Evolutionary conservation across 2,113 vertebrate genomes (phyloP), one percentile per base, ranked within the genome.

Genomic region (Pseudorectes ferrugineus): DNA sequence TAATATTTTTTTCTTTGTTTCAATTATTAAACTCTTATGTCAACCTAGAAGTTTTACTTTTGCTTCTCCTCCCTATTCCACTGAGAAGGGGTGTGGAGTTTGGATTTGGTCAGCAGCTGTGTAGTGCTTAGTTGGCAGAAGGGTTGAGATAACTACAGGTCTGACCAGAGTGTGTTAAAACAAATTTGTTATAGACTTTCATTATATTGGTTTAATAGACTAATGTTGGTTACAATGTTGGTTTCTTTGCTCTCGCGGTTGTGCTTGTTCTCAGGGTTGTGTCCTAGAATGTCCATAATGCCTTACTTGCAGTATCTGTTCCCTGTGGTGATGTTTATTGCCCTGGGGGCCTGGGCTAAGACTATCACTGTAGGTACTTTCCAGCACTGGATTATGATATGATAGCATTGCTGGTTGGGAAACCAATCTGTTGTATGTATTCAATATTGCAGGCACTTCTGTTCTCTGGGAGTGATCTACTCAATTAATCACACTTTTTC

Each of bases 281-380:
- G n/a, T 54, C 35, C n/a, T 62, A n/a, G 24, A 71, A 11, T 2
- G 46, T 9, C 13, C 0, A 0, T 29, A 54, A 40, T 54, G 4
- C 46, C 19, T 24, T 52, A 45, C 18, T 42, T 59, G 46, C 54
- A 29, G 22, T 19, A 13, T n/a, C 14, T 45, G n/a, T 38, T 38
- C 28, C 10, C 14, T 61, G 10, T 52, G 38, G 26, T 62, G 57
- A 14, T 52, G 36, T 22, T 58, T 51, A 45, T 43, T 68, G 45
- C 18, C 26, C 52, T 45, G 38, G 19, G 33, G 38, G 26, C 45
- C 22, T 59, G 45, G 18, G 22, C 28, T 86, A 45, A 38, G 38
- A 16, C 23, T 38, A 15, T 52, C 38, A 52, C 21, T 59, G 36
- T 23, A 14, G 45, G 33, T 23, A 38, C 45, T 52, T 28, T n/a